Evolutionary conservation across 2,113 vertebrate genomes (phyloP), one percentile per base, ranked within the genome.

Genomic region (Emydocephalus ijimae): DNA sequence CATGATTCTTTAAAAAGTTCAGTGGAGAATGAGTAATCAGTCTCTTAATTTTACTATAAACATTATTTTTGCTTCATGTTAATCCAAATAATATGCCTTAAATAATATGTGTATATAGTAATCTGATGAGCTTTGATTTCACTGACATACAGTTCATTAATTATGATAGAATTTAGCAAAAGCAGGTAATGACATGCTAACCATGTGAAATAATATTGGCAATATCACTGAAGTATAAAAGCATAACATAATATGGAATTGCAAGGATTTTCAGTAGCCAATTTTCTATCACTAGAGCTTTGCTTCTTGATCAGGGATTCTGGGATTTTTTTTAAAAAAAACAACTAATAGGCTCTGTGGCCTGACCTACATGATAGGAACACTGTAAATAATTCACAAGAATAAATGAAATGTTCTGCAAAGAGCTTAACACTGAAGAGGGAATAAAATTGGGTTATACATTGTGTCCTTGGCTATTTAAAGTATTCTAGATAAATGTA

Each of bases 1-100:
- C 94, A 94, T 87, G 89, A 43, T 91, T 56, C 90, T 91, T 94
- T 94, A 93, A 90, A 86, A 29, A 85, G n/a, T 93, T 10, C 52
- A 94, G 91, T 87, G 24, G 55, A 89, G 85, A 95, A 91, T 85
- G 94, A 94, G 86, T 95, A 20, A 87, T 90, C 94, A 64, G 88
- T 92, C 43, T 92, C 23, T 34, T 89, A 43, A 57, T 89, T 89
- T n/a, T 34, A 29, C 34, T 39, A 14, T 85, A 59, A 89, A 85
- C 43, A 48, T 55, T 55, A 52, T 50, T 89, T 92, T 89, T 85
- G 43, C 21, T 92, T 92, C 18, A 92, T 85, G 54, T 92, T 50
- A 86, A 56, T 92, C 88, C 88, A 92, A 92, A 57, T 43, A 90
- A 59, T 86, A 52, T 90, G 43, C n/a, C 85, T 10, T 85, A 69